Percentiles rank a stretch among this genome's conserved stretches.
Conservation (phyloP, 2,113 vertebrate species). For the Psephotus haematonotus region DNA sequence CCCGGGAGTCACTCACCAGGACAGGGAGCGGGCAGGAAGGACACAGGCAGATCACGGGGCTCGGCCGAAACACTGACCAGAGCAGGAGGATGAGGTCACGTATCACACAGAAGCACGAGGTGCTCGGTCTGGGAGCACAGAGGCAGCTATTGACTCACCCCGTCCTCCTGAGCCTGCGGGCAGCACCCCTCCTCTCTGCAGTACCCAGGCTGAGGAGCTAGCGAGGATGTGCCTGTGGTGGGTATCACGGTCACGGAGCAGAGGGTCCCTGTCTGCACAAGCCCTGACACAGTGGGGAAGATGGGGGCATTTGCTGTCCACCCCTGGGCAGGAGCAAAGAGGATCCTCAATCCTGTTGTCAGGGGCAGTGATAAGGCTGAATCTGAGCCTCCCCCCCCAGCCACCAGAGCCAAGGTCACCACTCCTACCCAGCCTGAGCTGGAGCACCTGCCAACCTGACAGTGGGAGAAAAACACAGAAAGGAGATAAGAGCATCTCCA, state of each 20-base stretch:
- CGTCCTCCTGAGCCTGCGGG: not conserved
- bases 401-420: not conserved
- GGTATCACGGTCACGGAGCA: not conserved
- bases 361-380: not conserved
- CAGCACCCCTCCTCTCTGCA: accelerated
- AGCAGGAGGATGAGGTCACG: not conserved
- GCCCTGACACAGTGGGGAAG: accelerated
- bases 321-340: not conserved
- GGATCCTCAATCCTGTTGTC: not conserved
- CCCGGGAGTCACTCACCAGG: not conserved
- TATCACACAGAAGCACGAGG: not conserved
- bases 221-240: not conserved
- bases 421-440: not conserved
- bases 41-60: not conserved
- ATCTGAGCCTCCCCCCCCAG: not conserved
- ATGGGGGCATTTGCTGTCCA: not conserved
- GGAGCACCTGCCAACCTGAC: not conserved
- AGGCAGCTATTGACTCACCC: not conserved
- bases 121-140: accelerated
- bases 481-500: not conserved
- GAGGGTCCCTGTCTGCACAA: not conserved
- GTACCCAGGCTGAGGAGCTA: not conserved
- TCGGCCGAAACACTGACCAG: accelerated
- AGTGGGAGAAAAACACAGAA: not conserved
- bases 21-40: not conserved